Percentiles rank a stretch among this genome's conserved stretches.
Evolutionary conservation across 2,113 vertebrate genomes (phyloP).

Genomic region (Haplotaxodon microlepis): DNA sequence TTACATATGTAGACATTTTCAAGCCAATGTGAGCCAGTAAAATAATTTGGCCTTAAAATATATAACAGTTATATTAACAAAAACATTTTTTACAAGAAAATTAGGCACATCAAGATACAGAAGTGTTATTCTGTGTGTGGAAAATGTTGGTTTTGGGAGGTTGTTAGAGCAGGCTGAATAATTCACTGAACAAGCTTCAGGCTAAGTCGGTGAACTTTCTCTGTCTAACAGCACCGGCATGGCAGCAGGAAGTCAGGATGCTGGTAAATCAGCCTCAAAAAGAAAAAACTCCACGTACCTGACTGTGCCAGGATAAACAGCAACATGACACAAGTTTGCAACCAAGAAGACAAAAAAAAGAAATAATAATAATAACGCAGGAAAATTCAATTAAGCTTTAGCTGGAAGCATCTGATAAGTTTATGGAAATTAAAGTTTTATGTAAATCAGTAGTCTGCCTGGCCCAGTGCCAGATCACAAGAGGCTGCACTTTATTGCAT

Average conservation of each 20-base stretch:
- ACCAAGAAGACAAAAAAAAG: not conserved
- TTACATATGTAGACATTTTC: not conserved
- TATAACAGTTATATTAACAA: not conserved
- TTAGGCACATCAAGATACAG: not conserved
- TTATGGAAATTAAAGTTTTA: constrained; percentile 67
- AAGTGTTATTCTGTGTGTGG: not conserved
- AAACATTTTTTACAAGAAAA: not conserved
- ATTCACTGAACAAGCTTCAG: constrained; percentile 25
- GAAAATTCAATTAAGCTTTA: constrained; percentile 41
- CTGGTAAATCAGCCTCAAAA: not conserved
- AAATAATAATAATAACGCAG: not conserved
- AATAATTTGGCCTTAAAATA: not conserved
- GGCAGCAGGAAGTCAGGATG: not conserved
- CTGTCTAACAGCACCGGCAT: not conserved
- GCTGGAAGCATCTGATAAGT: constrained; percentile 61
- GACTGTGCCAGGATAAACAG: not conserved
- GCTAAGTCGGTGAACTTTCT: constrained; percentile 5
- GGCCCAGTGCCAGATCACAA: constrained; percentile 35
- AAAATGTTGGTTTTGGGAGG: constrained; percentile 34
- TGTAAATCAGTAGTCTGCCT: constrained; percentile 58
- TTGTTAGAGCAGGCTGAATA: constrained; percentile 17
- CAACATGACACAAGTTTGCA: not conserved
- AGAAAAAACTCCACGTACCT: not conserved
- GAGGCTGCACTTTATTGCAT: constrained; percentile 37
- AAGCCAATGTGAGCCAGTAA: not conserved